A percentile compares a stretch with the other conserved stretches of the same genome.
Conservation (phyloP, 2,888 invertebrate species). For the Cheilosia pagana region DNA sequence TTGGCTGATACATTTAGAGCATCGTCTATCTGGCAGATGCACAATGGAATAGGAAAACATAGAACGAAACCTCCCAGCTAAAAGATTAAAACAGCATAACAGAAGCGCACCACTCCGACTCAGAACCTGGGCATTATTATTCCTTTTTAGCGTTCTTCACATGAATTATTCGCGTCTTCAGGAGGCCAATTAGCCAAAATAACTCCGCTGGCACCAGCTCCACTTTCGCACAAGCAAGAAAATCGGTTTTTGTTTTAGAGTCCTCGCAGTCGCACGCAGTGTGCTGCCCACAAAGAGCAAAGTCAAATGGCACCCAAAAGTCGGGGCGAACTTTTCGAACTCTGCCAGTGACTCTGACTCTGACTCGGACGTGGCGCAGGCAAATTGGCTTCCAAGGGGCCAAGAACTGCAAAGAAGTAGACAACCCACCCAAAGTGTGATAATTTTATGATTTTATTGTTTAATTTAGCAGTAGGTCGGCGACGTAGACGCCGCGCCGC, state of each 20-base stretch:
- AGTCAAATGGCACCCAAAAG: constrained; percentile 73
- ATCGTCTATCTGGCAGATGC: constrained; percentile 42
- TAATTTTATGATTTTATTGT: constrained; percentile 76
- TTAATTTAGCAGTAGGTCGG: constrained; percentile 64
- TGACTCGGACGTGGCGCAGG: constrained; percentile 37
- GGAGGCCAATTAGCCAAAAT: constrained; percentile 73
- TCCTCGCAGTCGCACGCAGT: background rate
- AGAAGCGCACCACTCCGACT: constrained; percentile 7
- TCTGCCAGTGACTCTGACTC: constrained; percentile 25
- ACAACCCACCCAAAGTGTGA: constrained; percentile 65
- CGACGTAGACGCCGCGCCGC: background rate
- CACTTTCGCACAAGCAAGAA: constrained; percentile 26
- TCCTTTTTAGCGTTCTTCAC: constrained; percentile 60
- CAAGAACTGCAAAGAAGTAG: constrained; percentile 47
- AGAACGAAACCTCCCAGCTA: constrained; percentile 18
- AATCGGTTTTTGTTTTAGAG: constrained; percentile 63
- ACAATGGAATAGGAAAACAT: constrained; percentile 29
- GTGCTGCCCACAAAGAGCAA: constrained; percentile 39
- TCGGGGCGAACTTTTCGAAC: constrained; percentile 66
- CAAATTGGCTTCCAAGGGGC: constrained; percentile 63
- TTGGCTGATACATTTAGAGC: constrained; percentile 41
- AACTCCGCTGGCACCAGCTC: constrained; percentile 58
- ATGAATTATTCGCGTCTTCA: constrained; percentile 72
- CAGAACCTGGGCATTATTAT: constrained; percentile 54
- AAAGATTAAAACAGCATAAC: constrained; percentile 45